Evolutionary conservation across 2,797 vertebrate genomes (phyloP), one percentile per base, ranked within the genome.

Genomic region (Thunnus albacares): DNA sequence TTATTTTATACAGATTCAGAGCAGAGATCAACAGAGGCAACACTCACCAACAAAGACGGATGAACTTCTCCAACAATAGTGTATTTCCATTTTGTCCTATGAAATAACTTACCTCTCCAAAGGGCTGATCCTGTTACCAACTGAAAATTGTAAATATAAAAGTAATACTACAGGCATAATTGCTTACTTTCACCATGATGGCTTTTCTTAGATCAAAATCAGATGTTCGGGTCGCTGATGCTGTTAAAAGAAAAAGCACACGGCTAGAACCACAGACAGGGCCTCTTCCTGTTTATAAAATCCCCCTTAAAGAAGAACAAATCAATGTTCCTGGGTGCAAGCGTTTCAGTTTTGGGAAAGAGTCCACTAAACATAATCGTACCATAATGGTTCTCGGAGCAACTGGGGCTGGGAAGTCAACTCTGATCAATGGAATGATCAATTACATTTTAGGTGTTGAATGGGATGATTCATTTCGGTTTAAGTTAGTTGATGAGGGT

Each of bases 331-430:
- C 7, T 0, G 82, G 80, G 3, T 87, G 82, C 24, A 68, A 28
- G 17, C 0, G 10, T 10, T 84, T 45, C 55, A 20, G 0, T 3
- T 84, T 61, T 20, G 82, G 82, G 5, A 13, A 68, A 47, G 11
- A 77, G 0, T 18, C 15, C 2, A 0, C 0, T 2, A 59, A 9
- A 47, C 1, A 0, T 0, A 66, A 85, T 20, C 69, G 72, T 30
- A 88, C 81, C 3, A 63, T 90, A 1, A 72, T 84, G 52, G 58
- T 90, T 33, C 35, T 90, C 0, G 86, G 88, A 47, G 78, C 63
- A 0, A 68, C 78, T 10, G 81, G 85, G 4, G 63, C 63, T 8
- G 77, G 35, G 35, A 35, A 35, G 35, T 35, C 35, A 35, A 35
- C 35, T 10, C 35, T 35, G 35, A 35, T 35, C 35, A 35, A 35